Percentiles rank a stretch among this genome's conserved stretches.
phyloP scores from a whole-genome alignment of 1,140 invertebrate genomes.

The Conus betulinus region DNA sequence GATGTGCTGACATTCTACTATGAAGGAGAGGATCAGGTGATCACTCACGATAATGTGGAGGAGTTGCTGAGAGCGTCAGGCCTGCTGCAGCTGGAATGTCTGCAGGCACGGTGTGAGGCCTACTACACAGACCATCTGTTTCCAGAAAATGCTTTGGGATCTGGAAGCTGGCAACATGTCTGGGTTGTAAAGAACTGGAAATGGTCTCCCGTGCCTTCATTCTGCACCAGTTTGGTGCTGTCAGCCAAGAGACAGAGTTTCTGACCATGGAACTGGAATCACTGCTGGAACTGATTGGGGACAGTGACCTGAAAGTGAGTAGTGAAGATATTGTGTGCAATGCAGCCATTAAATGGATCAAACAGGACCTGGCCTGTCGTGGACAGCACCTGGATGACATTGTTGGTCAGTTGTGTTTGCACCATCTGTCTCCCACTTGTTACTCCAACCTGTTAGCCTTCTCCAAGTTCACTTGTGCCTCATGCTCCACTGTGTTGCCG shows the following conservation, averaged over 20 bases:
- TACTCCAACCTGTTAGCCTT: constrained; percentile 42
- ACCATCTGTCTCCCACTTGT: constrained; percentile 42
- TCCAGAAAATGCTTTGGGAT: constrained; percentile 54
- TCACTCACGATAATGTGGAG: constrained; percentile 56
- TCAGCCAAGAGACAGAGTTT: constrained; percentile 51
- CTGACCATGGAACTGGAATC: constrained; percentile 49
- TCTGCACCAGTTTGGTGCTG: constrained; percentile 45
- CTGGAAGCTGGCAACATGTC: constrained; percentile 54
- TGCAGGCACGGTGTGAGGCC: constrained; percentile 57
- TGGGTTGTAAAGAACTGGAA: constrained; percentile 48
- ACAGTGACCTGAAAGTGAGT: constrained; percentile 51
- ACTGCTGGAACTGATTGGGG: constrained; percentile 46
- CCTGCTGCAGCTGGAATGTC: constrained; percentile 56
- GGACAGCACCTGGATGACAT: constrained; percentile 46
- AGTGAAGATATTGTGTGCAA: constrained; percentile 57
- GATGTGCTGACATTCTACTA: constrained; percentile 58
- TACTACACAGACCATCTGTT: constrained; percentile 53
- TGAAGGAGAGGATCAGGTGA: constrained; percentile 48
- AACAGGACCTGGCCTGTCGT: constrained; percentile 48
- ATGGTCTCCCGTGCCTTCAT: constrained; percentile 50
- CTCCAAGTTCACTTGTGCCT: constrained; percentile 37
- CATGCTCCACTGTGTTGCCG: constrained; percentile 32
- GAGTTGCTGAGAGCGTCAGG: constrained; percentile 52
- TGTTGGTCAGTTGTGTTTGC: constrained; percentile 47
- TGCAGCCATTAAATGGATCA: constrained; percentile 53